A percentile compares a stretch with the other conserved stretches of the same genome.
Conservation (phyloP, 2,113 vertebrate species). For the Nothobranchius kuhntae region DNA sequence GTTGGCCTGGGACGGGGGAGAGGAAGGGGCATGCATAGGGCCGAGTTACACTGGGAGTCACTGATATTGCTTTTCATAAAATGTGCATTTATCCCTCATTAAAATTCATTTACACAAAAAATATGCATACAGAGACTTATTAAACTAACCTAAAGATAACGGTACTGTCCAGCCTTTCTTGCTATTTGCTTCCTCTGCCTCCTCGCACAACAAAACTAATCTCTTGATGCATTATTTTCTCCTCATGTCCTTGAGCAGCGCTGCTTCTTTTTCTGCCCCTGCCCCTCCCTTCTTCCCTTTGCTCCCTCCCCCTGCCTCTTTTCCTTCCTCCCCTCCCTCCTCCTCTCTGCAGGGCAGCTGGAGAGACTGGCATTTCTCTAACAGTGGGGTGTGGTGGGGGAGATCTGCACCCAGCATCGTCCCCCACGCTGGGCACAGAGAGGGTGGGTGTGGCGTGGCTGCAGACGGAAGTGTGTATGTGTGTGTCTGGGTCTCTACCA, state of each 20-base stretch:
- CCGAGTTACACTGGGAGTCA: conserved; percentile 34
- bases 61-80: conserved; percentile 63
- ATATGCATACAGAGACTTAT: conserved; percentile 26
- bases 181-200: neutral
- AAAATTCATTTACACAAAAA: neutral
- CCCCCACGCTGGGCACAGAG: conserved; percentile 60
- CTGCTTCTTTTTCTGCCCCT: neutral
- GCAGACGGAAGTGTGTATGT: conserved; percentile 24
- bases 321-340: conserved; percentile 28
- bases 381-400: conserved; percentile 52
- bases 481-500: conserved; percentile 25
- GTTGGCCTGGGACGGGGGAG: conserved; percentile 35
- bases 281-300: conserved; percentile 4
- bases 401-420: conserved; percentile 51
- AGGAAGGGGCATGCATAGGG: conserved; percentile 56
- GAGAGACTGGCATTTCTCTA: conserved; percentile 75
- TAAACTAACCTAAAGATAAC: conserved; percentile 5
- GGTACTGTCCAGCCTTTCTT: neutral
- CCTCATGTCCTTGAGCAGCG: conserved; percentile 14
- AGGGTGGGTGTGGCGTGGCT: conserved; percentile 30
- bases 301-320: conserved; percentile 16
- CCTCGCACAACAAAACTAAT: conserved; percentile 19
- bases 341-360: conserved; percentile 55
- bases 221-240: neutral
- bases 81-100: conserved; percentile 43